Conservation (phyloP, 2,888 invertebrate genomes). For the Sarcophaga caerulescens region DNA sequence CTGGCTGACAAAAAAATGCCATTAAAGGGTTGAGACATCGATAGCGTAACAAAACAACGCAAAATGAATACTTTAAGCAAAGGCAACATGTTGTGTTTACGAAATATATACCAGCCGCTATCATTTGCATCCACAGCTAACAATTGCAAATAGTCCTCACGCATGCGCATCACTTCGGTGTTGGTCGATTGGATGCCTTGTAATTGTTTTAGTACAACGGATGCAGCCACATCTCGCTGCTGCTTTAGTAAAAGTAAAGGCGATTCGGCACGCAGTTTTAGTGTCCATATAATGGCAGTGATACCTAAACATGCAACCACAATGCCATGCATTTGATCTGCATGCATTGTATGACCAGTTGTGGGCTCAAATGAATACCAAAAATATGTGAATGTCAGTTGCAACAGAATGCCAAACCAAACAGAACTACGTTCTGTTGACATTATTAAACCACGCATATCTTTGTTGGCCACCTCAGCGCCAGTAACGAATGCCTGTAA, state of each 20-base stretch:
- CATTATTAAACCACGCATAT: conserved; percentile 76
- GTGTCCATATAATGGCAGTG: conserved; percentile 72
- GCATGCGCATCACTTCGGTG: conserved; percentile 72
- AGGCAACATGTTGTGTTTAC: conserved; percentile 67
- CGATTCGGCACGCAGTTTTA: conserved; percentile 74
- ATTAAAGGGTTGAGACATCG: conserved; percentile 77
- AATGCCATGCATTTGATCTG: conserved; percentile 78
- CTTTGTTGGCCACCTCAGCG: conserved; percentile 75
- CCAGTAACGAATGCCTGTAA: conserved; percentile 77
- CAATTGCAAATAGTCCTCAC: conserved; percentile 74
- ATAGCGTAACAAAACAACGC: conserved; percentile 74
- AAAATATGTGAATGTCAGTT: conserved; percentile 74
- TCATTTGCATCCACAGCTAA: conserved; percentile 65
- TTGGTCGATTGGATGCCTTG: conserved; percentile 68
- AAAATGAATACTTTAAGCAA: conserved; percentile 74
- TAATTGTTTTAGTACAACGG: conserved; percentile 71
- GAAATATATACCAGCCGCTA: conserved; percentile 59
- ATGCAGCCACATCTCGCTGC: conserved; percentile 73
- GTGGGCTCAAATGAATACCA: conserved; percentile 73
- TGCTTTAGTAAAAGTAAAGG: conserved; percentile 74
- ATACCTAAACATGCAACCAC: conserved; percentile 74
- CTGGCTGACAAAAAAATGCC: conserved; percentile 75
- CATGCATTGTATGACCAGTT: conserved; percentile 70
- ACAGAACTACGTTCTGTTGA: conserved; percentile 77
- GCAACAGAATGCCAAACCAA: conserved; percentile 78